These are phyloP conservation scores for Pachypanchax playfairii DNA, from an alignment of 2,113 vertebrate genomes.

Conservation along the genomic window DNA sequence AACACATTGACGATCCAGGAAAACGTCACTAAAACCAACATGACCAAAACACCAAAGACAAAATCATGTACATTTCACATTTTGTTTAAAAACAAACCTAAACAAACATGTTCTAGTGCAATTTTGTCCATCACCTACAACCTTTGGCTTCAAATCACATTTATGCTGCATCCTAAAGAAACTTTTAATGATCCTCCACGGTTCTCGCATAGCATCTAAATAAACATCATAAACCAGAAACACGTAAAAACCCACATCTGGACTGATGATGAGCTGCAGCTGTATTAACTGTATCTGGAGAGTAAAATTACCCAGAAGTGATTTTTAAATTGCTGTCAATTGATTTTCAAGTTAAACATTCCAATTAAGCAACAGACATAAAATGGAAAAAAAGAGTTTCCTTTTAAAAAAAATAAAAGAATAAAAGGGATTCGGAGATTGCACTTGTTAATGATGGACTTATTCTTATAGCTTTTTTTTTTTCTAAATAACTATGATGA, in stretches of 20 bases:
- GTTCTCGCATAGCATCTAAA: conserved; percentile 20
- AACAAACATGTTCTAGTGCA: conserved; percentile 64
- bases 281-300: conserved; percentile 12
- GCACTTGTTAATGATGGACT: conserved; percentile 54
- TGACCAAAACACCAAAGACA: conserved; percentile 47
- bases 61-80: conserved; percentile 52
- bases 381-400: conserved; percentile 14
- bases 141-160: conserved; percentile 76
- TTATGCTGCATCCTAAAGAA: conserved; percentile 31
- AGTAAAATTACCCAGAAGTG: conserved; percentile 1
- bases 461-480: too few relatives aligned
- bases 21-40: conserved; percentile 55
- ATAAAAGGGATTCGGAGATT: conserved; percentile 40
- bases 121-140: conserved; percentile 55
- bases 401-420: conserved; percentile 18
- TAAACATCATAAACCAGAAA: conserved; percentile 22
- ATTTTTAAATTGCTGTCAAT: neutral
- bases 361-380: conserved; percentile 10
- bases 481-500: too few relatives aligned
- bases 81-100: conserved; percentile 24
- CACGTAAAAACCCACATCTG: conserved; percentile 12
- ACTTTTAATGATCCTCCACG: conserved; percentile 28
- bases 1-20: conserved; percentile 43
- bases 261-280: conserved; percentile 9
- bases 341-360: conserved; percentile 27